phyloP scores from a whole-genome alignment of 1,140 invertebrate species.

The Drosophila sulfurigaster region DNA sequence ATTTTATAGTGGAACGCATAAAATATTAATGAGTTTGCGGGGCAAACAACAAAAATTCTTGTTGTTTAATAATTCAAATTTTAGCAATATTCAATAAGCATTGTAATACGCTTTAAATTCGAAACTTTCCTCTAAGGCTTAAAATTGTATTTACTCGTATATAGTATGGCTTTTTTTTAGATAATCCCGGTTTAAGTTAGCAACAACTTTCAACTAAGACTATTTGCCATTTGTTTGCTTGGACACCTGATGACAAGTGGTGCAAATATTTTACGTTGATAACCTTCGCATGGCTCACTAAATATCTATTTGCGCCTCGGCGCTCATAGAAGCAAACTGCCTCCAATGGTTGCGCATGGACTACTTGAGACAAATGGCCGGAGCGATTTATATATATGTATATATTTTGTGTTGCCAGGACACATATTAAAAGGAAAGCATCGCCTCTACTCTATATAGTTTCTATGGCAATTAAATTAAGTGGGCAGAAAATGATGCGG shows the following conservation, averaged over 20 bases:
- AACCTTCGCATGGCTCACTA: constrained; percentile 19
- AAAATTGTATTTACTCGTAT: too few species aligned
- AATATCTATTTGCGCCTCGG: constrained; percentile 13
- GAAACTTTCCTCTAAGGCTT: too few species aligned
- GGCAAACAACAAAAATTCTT: too few species aligned
- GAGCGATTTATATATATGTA: constrained; percentile 56
- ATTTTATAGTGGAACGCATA: not conserved
- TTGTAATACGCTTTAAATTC: too few species aligned
- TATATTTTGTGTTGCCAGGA: constrained; percentile 60
- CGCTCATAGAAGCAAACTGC: not conserved
- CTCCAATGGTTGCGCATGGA: constrained; percentile 29
- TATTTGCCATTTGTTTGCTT: not conserved
- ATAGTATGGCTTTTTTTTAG: too few species aligned
- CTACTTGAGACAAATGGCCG: constrained; percentile 66
- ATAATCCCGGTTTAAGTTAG: too few species aligned
- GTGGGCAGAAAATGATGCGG: constrained; percentile 36
- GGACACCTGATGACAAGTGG: constrained; percentile 9
- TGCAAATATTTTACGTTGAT: constrained; percentile 17
- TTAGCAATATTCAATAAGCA: too few species aligned
- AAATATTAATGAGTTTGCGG: too few species aligned
- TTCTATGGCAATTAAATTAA: constrained; percentile 68
- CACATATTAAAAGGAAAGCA: constrained; percentile 63
- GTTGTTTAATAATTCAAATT: too few species aligned
- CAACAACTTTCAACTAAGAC: too few species aligned
- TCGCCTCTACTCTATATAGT: constrained; percentile 44